Percentiles rank a stretch among this genome's conserved stretches.
Evolutionary conservation across 2,888 invertebrate species (phyloP).

Genomic region (Parasteatoda lunata): DNA sequence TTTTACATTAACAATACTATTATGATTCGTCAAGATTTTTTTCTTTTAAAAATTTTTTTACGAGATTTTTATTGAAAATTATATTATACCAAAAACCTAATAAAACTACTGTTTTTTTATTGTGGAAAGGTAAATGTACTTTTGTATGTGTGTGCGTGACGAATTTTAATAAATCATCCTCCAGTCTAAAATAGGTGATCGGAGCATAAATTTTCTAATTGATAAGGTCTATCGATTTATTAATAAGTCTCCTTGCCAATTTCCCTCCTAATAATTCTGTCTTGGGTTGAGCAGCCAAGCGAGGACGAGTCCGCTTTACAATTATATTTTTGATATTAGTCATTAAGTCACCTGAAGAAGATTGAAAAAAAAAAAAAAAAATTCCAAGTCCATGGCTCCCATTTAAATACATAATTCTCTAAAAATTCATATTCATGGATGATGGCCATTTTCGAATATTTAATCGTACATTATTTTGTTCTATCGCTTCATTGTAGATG

Average conservation of each 20-base stretch:
- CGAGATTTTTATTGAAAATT: too few species aligned
- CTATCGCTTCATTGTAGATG: conserved; percentile 30
- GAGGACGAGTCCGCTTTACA: conserved; percentile 31
- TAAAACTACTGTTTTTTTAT: too few species aligned
- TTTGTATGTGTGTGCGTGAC: neutral
- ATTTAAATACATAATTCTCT: conserved; percentile 65
- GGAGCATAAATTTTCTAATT: conserved; percentile 5
- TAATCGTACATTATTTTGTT: conserved; percentile 27
- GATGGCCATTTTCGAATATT: conserved; percentile 48
- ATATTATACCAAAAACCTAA: too few species aligned
- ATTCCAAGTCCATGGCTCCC: conserved; percentile 35
- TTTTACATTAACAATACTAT: too few species aligned
- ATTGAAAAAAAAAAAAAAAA: conserved; percentile 31
- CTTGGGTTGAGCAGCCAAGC: conserved; percentile 40
- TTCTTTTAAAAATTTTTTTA: too few species aligned
- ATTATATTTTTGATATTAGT: conserved; percentile 51
- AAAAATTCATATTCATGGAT: conserved; percentile 37
- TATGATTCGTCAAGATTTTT: too few species aligned
- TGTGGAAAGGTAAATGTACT: too few species aligned
- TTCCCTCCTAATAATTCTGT: conserved; percentile 27
- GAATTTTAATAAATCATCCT: conserved; percentile 2
- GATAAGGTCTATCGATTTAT: conserved; percentile 3
- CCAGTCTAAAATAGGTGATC: neutral
- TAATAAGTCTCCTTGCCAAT: neutral
- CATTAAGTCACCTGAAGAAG: conserved; percentile 34